Conservation (phyloP, 2,113 vertebrate species). For the Numenius arquata region DNA sequence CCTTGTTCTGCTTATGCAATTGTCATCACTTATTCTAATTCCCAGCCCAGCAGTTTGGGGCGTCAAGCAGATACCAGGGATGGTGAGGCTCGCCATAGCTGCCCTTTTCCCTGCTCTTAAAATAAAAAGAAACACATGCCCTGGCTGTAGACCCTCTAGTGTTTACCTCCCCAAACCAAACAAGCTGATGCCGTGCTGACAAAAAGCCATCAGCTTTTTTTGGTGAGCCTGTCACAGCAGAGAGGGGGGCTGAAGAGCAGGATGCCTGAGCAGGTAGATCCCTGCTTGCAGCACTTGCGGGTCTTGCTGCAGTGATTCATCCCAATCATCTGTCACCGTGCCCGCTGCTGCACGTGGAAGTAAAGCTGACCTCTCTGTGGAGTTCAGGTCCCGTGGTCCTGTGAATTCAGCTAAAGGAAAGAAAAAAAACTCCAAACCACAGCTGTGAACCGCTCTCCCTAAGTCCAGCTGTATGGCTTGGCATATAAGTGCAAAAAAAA, state of each 20-base stretch:
- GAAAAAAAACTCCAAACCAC: neutral
- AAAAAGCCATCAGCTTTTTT: neutral
- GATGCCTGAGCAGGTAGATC: neutral
- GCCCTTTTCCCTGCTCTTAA: neutral
- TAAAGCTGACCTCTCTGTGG: neutral
- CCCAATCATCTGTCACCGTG: accelerated
- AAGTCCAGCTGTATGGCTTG: neutral
- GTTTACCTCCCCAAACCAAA: neutral
- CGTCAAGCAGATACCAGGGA: neutral
- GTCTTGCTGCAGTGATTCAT: neutral
- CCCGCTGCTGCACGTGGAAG: neutral
- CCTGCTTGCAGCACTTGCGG: neutral
- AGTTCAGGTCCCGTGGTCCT: neutral
- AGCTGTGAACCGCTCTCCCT: neutral
- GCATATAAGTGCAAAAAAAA: neutral
- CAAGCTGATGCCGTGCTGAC: neutral
- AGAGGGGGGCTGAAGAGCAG: neutral
- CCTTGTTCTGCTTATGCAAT: conserved; percentile 47
- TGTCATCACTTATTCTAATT: conserved; percentile 14
- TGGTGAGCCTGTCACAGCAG: neutral
- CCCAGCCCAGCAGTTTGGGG: neutral
- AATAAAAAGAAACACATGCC: neutral
- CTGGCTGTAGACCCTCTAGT: neutral
- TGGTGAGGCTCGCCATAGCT: neutral
- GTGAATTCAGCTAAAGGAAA: neutral